A percentile compares a stretch with the other conserved stretches of the same genome.
Conservation (phyloP, 2,888 invertebrate species). For the Rhamnusium bicolor region DNA sequence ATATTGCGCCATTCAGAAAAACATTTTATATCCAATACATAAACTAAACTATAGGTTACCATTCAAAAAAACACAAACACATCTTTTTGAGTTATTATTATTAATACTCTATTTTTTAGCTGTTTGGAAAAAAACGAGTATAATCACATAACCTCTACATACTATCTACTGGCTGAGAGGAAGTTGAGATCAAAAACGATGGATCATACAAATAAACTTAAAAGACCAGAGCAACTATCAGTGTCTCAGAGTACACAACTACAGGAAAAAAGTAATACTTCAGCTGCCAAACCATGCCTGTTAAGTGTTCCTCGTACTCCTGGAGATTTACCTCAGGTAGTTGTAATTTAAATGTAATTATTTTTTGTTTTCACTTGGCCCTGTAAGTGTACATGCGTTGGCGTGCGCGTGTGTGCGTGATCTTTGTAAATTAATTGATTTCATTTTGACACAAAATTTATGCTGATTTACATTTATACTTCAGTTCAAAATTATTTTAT, state of each 20-base stretch:
- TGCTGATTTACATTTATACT: too few relatives aligned
- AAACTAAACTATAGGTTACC: too few relatives aligned
- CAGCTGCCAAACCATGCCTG: conserved; percentile 66
- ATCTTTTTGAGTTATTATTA: background rate
- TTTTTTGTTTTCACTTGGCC: too few relatives aligned
- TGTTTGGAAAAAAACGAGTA: conserved; percentile 96
- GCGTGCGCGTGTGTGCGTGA: too few relatives aligned
- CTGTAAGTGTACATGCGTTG: too few relatives aligned
- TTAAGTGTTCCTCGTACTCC: conserved; percentile 79
- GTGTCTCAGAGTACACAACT: conserved; percentile 64
- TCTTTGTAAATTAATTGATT: too few relatives aligned
- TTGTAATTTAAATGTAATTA: background rate
- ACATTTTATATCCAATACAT: too few relatives aligned
- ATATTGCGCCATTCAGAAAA: too few relatives aligned
- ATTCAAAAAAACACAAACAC: too few relatives aligned
- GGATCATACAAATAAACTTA: conserved; percentile 73
- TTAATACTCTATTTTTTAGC: conserved; percentile 70
- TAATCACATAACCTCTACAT: conserved; percentile 98
- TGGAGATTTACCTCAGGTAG: conserved; percentile 79
- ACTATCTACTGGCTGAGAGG: conserved; percentile 95
- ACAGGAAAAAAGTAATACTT: conserved; percentile 61
- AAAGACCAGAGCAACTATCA: conserved; percentile 68
- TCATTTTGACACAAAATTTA: too few relatives aligned
- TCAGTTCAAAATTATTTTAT: too few relatives aligned
- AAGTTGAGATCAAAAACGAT: conserved; percentile 87